Percentiles rank a stretch among this genome's conserved stretches.
Evolutionary conservation across 2,797 vertebrate species (phyloP).

Genomic region (Eupleurogrammus muticus): DNA sequence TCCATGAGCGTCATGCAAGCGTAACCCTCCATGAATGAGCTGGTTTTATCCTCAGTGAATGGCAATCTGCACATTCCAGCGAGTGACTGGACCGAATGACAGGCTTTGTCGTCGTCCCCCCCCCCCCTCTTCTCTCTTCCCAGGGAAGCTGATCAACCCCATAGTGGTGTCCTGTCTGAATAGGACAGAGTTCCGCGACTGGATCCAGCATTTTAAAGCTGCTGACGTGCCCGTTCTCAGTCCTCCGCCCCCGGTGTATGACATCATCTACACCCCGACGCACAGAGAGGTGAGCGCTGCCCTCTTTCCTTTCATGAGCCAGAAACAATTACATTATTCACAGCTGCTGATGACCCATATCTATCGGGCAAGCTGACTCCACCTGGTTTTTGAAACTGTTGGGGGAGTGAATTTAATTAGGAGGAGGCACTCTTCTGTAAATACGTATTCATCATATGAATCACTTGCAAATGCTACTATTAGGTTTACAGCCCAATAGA

Average conservation of each 20-base stretch:
- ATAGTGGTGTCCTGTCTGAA: constrained; percentile 86
- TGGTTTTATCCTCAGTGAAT: constrained; percentile 73
- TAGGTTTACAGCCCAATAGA: neutral
- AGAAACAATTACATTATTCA: constrained; percentile 27
- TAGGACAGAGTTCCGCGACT: constrained; percentile 81
- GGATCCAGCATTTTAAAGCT: constrained; percentile 86
- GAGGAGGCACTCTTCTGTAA: constrained; percentile 22
- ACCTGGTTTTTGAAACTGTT: constrained; percentile 10
- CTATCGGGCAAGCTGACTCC: neutral
- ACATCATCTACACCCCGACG: constrained; percentile 89
- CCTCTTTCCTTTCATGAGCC: constrained; percentile 9
- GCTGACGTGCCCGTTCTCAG: constrained; percentile 83
- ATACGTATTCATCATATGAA: constrained; percentile 14
- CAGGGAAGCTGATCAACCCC: constrained; percentile 88
- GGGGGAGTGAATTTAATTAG: constrained; percentile 4
- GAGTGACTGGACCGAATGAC: constrained; percentile 70
- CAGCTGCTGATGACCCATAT: constrained; percentile 21
- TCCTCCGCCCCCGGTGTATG: constrained; percentile 87
- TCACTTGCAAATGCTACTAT: constrained; percentile 3
- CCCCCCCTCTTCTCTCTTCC: constrained; percentile 54
- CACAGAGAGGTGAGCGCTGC: constrained; percentile 78
- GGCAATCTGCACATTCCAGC: constrained; percentile 78
- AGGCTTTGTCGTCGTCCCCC: too few relatives aligned
- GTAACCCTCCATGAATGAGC: constrained; percentile 74
- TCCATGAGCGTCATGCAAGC: constrained; percentile 63